Base-by-base conservation (phyloP, 2,888 invertebrate species). In the Lepeophtheirus nordmannii region DNA sequence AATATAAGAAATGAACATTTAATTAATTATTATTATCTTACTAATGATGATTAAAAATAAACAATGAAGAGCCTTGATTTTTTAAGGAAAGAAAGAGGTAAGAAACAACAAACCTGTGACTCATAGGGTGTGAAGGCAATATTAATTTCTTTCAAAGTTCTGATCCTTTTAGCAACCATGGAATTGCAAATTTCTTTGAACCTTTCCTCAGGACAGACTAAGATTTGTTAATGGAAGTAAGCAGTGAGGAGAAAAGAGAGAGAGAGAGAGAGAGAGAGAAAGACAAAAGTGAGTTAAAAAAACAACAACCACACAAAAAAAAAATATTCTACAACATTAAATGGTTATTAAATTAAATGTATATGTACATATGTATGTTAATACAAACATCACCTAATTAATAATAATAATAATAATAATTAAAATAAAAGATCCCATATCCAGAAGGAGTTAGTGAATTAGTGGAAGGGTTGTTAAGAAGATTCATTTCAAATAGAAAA, bases 91-190 rank as follows among this genome's bases (percentile, higher is more conserved):
- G 53, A 46, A 17, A 5, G 53, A n/a, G 53, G 1, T 5, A 46
- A 46, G 3, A 46, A 46, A 93, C 92, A 46, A 46, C 53, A 46
- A 46, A 93, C 92, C 88, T 94, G 94, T 74, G 89, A 85, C 79
- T 96, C 94, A 78, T 96, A 94, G 70, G 94, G 94, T 76, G 94
- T 85, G 82, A 96, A 94, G 76, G 94, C 94, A 79, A 94, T 93
- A 84, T 94, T 94, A 82, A 94, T 92, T 81, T 94, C 94, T 83
- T 93, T 96, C 77, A 94, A 82, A 69, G 93, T 93, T 83, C 91
- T 92, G 78, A 96, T 89, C 82, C 89, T 89, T 80, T 87, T 86
- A 76, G 89, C 90, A 71, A 89, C 89, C 73, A 87, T 84, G 74
- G 91, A 91, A 81, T 92, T 92, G 85, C 91, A 92, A 77, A 94